These are phyloP conservation scores for Syrmaticus mikado DNA, from an alignment of 2,113 vertebrate species.

Conservation along the genomic window DNA sequence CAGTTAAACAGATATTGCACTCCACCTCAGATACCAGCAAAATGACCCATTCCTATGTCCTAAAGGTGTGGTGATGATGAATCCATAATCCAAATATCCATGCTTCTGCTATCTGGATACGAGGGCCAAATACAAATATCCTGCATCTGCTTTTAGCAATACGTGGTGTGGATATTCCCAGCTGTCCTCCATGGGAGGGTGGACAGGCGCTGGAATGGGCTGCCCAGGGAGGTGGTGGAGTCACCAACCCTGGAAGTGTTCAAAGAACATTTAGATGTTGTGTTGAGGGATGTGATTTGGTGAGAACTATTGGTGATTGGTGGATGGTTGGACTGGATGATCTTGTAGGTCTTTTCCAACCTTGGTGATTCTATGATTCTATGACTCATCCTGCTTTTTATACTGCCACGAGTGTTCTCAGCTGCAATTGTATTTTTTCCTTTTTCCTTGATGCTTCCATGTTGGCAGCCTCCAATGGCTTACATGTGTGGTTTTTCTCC, in stretches of 20 bases:
- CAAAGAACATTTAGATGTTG: no score
- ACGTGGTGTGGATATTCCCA: not conserved
- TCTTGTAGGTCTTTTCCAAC: no score
- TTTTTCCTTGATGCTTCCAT: not conserved
- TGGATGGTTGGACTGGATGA: no score
- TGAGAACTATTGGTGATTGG: no score
- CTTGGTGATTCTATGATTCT: no score
- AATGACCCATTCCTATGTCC: accelerated
- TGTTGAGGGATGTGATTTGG: no score
- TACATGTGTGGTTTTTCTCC: not conserved
- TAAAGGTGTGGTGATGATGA: not conserved
- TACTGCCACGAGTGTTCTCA: not conserved
- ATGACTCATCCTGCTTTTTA: not conserved
- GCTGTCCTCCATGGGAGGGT: no score
- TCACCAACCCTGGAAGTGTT: no score
- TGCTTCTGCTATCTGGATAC: not conserved
- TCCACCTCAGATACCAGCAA: not conserved
- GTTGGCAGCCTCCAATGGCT: not conserved
- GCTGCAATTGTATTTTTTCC: accelerated
- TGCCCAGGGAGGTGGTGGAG: no score
- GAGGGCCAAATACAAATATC: not conserved
- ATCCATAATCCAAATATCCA: not conserved
- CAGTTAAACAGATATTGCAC: not conserved
- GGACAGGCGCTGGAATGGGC: no score
- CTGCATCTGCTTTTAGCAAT: not conserved